Base-by-base conservation (phyloP, 2,888 invertebrate species). In the Oegoconia quadripuncta region DNA sequence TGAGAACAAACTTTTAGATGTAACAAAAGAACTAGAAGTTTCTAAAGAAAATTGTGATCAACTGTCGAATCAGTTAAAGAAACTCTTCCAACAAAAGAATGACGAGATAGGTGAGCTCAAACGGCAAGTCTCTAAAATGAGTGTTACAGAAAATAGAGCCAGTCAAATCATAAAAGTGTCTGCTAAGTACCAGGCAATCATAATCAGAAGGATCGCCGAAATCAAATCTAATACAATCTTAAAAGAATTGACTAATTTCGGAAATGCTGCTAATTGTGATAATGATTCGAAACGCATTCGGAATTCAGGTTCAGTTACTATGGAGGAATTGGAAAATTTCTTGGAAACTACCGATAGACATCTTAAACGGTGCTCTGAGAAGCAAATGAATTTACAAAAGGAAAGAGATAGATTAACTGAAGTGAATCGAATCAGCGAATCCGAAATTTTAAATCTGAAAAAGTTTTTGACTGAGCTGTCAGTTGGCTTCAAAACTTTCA, bases 251-350 rank as follows among this genome's bases (percentile, higher is more conserved):
- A 83, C 81, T 0, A 87, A 87, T 40, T 79, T 77, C 31, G 78
- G 82, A 0, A 84, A 82, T 44, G 47, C 70, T 0, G 56, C 68
- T 2, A 71, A 62, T 39, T 58, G 63, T 31, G 84, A 84, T 15
- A 66, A 53, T 30, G 84, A 84, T 3, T 42, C 81, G 7, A 61
- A 74, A 36, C 69, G 80, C 3, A 71, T 74, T 27, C 44, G 83
- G 9, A 73, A 54, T 38, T 70, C 76, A 0, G 86, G 82, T 4
- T 60, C 75, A 0, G 64, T 87, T 4, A 84, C 84, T 0, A 82
- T 84, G 77, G 84, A 86, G 42, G 84, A 86, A 35, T 54, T 87
- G 11, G 87, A 87, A 48, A 80, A 79, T 52, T 87, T 86, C 61
- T 50, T 87, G 26, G 87, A 87, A 45, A 86, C 83, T 0, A 86